These are phyloP conservation scores for Lasius fuliginosus DNA, from an alignment of 2,888 invertebrate species.

Conservation along the genomic window DNA sequence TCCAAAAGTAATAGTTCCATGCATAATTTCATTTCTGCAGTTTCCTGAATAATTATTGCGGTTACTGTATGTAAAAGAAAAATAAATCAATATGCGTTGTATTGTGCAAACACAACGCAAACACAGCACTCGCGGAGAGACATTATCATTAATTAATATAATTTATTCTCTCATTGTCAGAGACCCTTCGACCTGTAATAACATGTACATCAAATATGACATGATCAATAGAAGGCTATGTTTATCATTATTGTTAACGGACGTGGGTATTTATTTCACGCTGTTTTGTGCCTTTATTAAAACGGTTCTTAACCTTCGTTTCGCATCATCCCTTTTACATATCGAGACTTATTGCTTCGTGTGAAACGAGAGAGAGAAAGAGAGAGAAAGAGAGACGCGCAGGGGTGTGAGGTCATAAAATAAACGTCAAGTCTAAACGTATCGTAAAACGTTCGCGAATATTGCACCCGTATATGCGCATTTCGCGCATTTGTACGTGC, in stretches of 20 bases:
- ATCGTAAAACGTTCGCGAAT: conserved; percentile 32
- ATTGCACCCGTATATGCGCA: conserved; percentile 4
- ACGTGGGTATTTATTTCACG: conserved; percentile 19
- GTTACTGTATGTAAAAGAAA: background rate
- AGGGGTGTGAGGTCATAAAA: conserved; percentile 34
- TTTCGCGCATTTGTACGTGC: too few relatives aligned
- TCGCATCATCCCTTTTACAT: background rate
- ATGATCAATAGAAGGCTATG: background rate
- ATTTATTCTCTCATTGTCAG: conserved; percentile 13
- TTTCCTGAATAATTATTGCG: background rate
- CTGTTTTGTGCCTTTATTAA: conserved; percentile 44
- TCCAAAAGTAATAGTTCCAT: background rate
- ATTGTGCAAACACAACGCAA: background rate
- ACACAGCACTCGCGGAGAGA: too few relatives aligned
- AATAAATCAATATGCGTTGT: background rate
- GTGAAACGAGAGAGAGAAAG: background rate
- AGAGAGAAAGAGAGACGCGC: background rate
- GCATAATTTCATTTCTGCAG: background rate
- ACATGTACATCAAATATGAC: background rate
- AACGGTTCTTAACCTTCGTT: background rate
- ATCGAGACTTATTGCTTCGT: background rate
- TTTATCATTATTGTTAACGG: conserved; percentile 27
- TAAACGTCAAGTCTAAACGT: conserved; percentile 47
- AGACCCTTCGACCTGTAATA: conserved; percentile 15
- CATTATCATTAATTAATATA: conserved; percentile 44